Evolutionary conservation across 2,113 vertebrate genomes (phyloP), one percentile per base, ranked within the genome.

Genomic region (Malurus elegans): DNA sequence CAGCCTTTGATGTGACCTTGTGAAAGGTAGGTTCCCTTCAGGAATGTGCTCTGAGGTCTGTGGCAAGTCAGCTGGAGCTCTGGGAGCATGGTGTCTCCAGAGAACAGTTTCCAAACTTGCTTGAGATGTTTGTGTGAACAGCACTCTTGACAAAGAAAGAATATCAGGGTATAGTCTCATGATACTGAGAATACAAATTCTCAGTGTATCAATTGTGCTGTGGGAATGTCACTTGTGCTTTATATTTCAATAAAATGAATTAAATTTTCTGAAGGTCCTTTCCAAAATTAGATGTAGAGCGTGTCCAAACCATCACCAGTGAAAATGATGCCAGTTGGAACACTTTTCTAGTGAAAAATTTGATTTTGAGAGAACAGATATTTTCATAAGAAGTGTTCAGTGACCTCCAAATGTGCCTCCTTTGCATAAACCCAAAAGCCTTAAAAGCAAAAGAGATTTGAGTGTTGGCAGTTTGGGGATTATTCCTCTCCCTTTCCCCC

Each of bases 401-500:
- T 84, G 86, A 69, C 64, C 51, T 86, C 75, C 53, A 53, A 78
- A 88, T 74, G 38, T 67, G 64, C 20, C 44, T 69, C 45, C 32
- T 12, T 85, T 47, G 74, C 60, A 50, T n/a, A 92, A 94, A 61
- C 20, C 31, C 64, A 31, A 74, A 94, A 88, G 44, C 21, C 42
- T 75, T 91, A 64, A 62, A 90, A 95, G 44, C 67, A 58, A 67
- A 79, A 62, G 73, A 94, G n/a, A 72, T 73, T 87, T 92, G 62
- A 86, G 57, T 83, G 51, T 61, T 86, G 90, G 84, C 71, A 54
- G 45, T 95, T 95, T 91, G 72, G 79, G 83, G 79, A 93, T 79
- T 90, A 72, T 86, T 94, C 29, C 71, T 70, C 88, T 94, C 92
- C 92, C 92, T 92, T 78, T 79, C 92, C 76, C 48, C 69, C 57